phyloP scores from a whole-genome alignment of 2,797 vertebrate species.

The Aphelocoma californica region DNA sequence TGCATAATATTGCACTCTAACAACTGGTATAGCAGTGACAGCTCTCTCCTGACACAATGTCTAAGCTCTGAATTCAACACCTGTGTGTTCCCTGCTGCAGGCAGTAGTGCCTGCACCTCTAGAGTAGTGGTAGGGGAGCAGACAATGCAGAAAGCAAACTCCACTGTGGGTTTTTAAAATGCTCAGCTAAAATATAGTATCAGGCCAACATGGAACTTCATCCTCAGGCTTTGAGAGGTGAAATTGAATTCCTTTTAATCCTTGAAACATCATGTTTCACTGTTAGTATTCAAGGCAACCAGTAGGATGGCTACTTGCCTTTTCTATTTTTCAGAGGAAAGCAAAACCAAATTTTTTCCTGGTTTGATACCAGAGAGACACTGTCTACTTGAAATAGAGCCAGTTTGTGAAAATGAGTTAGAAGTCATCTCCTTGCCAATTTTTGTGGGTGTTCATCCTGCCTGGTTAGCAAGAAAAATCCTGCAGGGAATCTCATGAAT shows the following conservation, averaged over 20 bases:
- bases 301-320: conserved; percentile 45
- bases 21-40: not conserved
- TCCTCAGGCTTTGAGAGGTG: not conserved
- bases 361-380: conserved; percentile 51
- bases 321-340: conserved; percentile 38
- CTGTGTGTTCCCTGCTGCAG: not conserved
- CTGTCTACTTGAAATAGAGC: conserved; percentile 48
- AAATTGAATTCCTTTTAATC: not conserved
- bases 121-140: not conserved
- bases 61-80: not conserved
- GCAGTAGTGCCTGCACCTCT: not conserved
- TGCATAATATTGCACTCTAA: not conserved
- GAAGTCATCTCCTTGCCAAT: conserved; percentile 62
- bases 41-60: not conserved
- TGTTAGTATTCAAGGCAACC: conserved; percentile 12
- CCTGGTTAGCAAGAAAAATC: conserved; percentile 58
- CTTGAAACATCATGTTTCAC: not conserved
- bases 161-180: not conserved
- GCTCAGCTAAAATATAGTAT: not conserved
- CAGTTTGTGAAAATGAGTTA: conserved; percentile 58
- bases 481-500: conserved; percentile 63
- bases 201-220: not conserved
- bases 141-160: not conserved
- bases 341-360: conserved; percentile 17
- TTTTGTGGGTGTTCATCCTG: conserved; percentile 68